phyloP scores from a whole-genome alignment of 2,888 invertebrate species.

The Boloria euphrosyne region DNA sequence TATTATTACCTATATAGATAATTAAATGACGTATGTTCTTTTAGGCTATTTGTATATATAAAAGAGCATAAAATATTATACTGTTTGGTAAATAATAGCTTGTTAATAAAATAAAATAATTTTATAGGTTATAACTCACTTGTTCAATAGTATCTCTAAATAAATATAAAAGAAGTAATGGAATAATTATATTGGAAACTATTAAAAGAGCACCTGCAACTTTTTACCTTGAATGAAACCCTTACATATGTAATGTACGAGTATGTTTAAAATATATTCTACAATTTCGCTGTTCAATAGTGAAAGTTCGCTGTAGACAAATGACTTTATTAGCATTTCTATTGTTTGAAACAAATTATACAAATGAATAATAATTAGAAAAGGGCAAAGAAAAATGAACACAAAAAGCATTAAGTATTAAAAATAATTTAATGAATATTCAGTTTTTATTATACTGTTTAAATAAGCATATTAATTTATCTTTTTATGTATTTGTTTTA shows the following conservation, averaged over 20 bases:
- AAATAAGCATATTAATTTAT: background rate
- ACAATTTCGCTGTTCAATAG: conserved; percentile 4
- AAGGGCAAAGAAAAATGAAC: no score
- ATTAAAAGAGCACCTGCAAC: conserved; percentile 11
- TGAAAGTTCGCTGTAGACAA: conserved; percentile 4
- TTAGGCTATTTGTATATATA: no score
- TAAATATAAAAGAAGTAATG: conserved; percentile 24
- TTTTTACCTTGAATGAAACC: conserved; percentile 8
- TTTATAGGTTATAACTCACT: no score
- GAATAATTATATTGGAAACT: conserved; percentile 23
- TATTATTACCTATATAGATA: no score
- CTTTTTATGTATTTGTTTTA: conserved; percentile 1
- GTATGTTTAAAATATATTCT: conserved; percentile 6
- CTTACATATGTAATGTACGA: background rate
- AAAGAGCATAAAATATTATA: no score
- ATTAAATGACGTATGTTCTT: no score
- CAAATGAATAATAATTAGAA: background rate
- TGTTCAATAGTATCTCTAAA: background rate
- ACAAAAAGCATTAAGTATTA: no score
- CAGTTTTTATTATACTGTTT: no score
- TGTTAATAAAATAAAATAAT: no score
- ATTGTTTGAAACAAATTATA: background rate
- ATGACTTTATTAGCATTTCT: background rate
- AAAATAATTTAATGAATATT: background rate
- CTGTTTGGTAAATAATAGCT: no score